phyloP scores from a whole-genome alignment of 1,140 invertebrate genomes.

The Drosophila repletoides region DNA sequence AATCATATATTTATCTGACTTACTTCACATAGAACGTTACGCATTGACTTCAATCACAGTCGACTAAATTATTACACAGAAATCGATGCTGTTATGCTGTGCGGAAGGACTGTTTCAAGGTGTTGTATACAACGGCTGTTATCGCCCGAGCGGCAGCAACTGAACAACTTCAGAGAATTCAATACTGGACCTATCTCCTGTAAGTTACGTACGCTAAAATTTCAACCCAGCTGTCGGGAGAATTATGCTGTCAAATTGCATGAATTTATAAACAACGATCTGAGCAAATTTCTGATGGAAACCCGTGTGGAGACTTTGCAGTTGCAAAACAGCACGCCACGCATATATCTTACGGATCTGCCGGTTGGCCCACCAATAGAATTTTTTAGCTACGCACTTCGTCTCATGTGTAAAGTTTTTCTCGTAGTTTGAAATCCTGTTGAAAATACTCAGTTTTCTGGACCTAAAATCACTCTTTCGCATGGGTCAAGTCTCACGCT shows the following conservation, averaged over 20 bases:
- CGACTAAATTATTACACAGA: slow-evolving; percentile 93
- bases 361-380: slow-evolving; percentile 38
- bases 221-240: slow-evolving; percentile 58
- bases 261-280: slow-evolving; percentile 81
- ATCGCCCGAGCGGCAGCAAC: slow-evolving; percentile 1
- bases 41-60: slow-evolving; percentile 93
- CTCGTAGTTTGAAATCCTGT: slow-evolving; percentile 83
- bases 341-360: slow-evolving; percentile 53
- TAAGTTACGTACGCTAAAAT: slow-evolving; percentile 72
- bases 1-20: neutral
- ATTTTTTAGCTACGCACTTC: slow-evolving; percentile 8
- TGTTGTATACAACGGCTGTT: slow-evolving; percentile 36
- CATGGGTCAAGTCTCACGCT: slow-evolving; percentile 89
- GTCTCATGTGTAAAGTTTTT: slow-evolving; percentile 11
- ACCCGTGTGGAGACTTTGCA: slow-evolving; percentile 18
- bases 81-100: slow-evolving; percentile 91
- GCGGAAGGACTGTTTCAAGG: slow-evolving; percentile 83
- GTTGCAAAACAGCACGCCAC: neutral
- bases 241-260: slow-evolving; percentile 56
- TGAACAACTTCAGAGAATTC: neutral
- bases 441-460: slow-evolving; percentile 85
- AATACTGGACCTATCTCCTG: slow-evolving; percentile 61
- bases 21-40: slow-evolving; percentile 84
- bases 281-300: slow-evolving; percentile 72
- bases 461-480: slow-evolving; percentile 90